Base-by-base conservation (phyloP, 2,797 vertebrate genomes). In the Sebastes steindachneri region DNA sequence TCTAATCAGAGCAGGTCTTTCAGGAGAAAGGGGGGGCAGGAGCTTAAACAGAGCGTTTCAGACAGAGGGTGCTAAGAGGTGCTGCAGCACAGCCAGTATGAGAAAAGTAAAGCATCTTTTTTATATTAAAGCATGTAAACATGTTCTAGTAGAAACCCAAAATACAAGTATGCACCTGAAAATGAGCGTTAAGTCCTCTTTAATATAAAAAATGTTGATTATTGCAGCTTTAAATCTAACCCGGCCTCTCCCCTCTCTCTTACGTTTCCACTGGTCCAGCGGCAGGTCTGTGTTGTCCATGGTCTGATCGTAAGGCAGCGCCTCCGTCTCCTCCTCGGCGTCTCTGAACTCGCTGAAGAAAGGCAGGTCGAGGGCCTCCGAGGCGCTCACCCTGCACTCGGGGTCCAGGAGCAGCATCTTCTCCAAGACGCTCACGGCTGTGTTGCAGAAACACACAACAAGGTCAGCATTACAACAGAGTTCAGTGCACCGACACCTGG, bases 381-480 rank as follows among this genome's bases (percentile, higher is more conserved):
- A 96, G 0, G 98, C 98, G 0, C 97, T 97, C 82, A 96, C 95
- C 87, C 98, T 95, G 84, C 93, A 93, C 77, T 99, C 98, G 0
- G 97, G 97, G 73, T 99, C 99, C 83, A 99, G 94, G 25, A 99
- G 96, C 80, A 99, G 93, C 98, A 99, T 99, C 84, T 96, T 97
- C 72, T 99, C 99, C 92, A 99, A 83, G 70, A 98, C 96, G 77
- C 91, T 93, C 86, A 99, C 96, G 1, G 97, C 99, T 99, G 89
- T 29, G 17, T 25, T 0, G 19, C 55, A 83, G 8, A 77, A 2
- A 59, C 0, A 68, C 51, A 69, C 2, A 10, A 29, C 19, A 23
- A n/a, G 11, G 26, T 71, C 17, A 69, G 25, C 51, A 28, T 3
- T 5, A 17, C 15, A 37, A 17, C 15, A 37, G 31, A 48, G 2